These are phyloP conservation scores for Todus mexicanus DNA, from an alignment of 2,797 vertebrate genomes.

Conservation along the genomic window DNA sequence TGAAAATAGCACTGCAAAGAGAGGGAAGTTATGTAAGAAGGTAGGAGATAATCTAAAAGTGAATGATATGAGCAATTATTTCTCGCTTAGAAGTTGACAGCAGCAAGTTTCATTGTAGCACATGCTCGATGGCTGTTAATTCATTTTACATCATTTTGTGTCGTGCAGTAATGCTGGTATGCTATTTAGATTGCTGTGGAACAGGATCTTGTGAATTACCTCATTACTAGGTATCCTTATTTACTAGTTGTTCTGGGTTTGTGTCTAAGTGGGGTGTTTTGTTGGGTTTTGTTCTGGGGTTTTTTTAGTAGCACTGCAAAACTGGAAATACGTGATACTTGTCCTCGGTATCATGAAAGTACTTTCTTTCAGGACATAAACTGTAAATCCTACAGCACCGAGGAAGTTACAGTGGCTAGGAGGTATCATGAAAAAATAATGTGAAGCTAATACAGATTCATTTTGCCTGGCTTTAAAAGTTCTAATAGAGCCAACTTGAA, in stretches of 20 bases:
- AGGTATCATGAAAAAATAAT: conserved; percentile 66
- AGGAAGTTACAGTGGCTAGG: conserved; percentile 41
- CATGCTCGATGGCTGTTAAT: not conserved
- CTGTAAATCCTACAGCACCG: conserved; percentile 57
- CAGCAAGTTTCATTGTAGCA: not conserved
- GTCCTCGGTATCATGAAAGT: conserved; percentile 19
- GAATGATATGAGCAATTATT: conserved; percentile 55
- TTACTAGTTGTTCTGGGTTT: not conserved
- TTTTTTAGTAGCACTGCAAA: conserved; percentile 26
- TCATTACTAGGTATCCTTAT: conserved; percentile 9
- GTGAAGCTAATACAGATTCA: conserved; percentile 61
- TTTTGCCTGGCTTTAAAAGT: conserved; percentile 60
- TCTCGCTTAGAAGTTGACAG: conserved; percentile 41
- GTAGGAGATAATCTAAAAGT: conserved; percentile 17
- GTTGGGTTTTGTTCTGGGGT: accelerated
- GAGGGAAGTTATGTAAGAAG: conserved; percentile 26
- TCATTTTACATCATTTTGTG: conserved; percentile 10
- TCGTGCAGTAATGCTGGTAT: not conserved
- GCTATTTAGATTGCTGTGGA: conserved; percentile 24
- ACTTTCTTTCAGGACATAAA: conserved; percentile 46
- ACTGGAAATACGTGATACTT: conserved; percentile 8
- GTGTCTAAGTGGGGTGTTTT: not conserved
- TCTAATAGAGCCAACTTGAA: conserved; percentile 11
- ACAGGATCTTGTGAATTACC: conserved; percentile 5
- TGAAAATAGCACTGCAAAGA: conserved; percentile 30